phyloP scores from a whole-genome alignment of 2,113 vertebrate species.

The Lamprologus ornatipinnis region DNA sequence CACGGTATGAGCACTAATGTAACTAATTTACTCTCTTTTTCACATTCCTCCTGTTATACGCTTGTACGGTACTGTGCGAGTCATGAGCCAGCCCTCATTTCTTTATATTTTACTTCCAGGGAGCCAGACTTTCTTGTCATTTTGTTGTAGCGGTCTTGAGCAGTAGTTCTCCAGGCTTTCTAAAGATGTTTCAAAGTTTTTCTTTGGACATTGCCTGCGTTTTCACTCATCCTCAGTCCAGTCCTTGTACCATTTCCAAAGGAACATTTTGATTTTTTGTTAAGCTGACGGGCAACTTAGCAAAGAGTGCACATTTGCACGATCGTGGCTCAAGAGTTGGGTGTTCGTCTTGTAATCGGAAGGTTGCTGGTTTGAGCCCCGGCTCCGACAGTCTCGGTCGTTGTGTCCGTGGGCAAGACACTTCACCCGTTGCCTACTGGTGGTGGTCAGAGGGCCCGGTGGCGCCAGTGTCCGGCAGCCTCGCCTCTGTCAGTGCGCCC shows the following conservation, averaged over 20 bases:
- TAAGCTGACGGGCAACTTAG: accelerated
- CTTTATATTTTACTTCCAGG: not conserved
- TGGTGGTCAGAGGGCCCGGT: no score
- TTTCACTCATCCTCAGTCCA: not conserved
- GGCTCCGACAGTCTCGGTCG: no score
- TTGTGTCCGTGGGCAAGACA: no score
- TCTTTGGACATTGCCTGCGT: not conserved
- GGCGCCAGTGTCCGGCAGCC: no score
- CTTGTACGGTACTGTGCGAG: not conserved
- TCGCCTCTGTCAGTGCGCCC: no score
- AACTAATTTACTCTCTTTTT: not conserved
- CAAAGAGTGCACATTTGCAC: not conserved
- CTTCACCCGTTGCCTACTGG: no score
- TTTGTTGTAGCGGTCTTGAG: not conserved
- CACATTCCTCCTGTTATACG: not conserved
- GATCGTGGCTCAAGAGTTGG: no score
- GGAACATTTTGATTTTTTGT: not conserved
- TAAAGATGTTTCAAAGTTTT: not conserved
- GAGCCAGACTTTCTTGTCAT: not conserved
- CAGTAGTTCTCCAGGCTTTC: not conserved
- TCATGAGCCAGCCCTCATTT: not conserved
- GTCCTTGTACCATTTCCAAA: not conserved
- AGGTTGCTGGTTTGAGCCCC: no score
- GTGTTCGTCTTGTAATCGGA: no score
- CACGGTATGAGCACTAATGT: not conserved